Evolutionary conservation across 2,113 vertebrate species (phyloP).

Genomic region (Xenopus borealis): DNA sequence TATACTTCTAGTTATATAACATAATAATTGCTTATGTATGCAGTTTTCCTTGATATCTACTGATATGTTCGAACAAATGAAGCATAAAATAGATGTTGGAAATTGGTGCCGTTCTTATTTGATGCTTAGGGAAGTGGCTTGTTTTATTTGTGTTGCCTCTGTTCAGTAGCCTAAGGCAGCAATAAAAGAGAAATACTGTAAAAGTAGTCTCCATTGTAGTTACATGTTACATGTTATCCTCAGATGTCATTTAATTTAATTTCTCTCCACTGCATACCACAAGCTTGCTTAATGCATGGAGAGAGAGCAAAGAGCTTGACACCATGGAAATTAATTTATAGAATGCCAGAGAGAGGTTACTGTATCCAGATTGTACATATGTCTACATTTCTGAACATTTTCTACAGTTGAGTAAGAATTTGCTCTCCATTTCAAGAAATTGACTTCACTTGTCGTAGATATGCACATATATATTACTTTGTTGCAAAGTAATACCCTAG

Average conservation of each 20-base stretch:
- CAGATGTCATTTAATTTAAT: slow-evolving; percentile 39
- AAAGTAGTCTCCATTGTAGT: slow-evolving; percentile 39
- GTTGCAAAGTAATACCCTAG: slow-evolving; percentile 24
- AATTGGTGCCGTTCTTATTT: slow-evolving; percentile 21
- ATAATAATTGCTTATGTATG: slow-evolving; percentile 25
- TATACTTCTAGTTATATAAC: slow-evolving; percentile 14
- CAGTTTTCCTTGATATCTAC: slow-evolving; percentile 34
- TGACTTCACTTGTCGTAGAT: slow-evolving; percentile 37
- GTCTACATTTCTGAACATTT: slow-evolving; percentile 37
- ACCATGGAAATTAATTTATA: slow-evolving; percentile 43
- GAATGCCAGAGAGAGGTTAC: slow-evolving; percentile 44
- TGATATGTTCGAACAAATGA: not conserved
- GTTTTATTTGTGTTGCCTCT: slow-evolving; percentile 48
- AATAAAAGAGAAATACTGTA: slow-evolving; percentile 45
- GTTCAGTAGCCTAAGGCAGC: slow-evolving; percentile 42
- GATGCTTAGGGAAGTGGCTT: slow-evolving; percentile 29
- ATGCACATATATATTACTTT: slow-evolving; percentile 25
- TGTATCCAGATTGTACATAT: slow-evolving; percentile 43
- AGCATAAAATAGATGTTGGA: not conserved
- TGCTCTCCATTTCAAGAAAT: slow-evolving; percentile 36
- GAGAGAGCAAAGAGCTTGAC: slow-evolving; percentile 38
- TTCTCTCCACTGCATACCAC: slow-evolving; percentile 15
- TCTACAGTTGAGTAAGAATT: slow-evolving; percentile 38
- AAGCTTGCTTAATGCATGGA: slow-evolving; percentile 38
- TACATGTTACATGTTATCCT: slow-evolving; percentile 44